Percentiles rank a stretch among this genome's conserved stretches.
phyloP scores from a whole-genome alignment of 2,113 vertebrate species.

The Tapirus terrestris region DNA sequence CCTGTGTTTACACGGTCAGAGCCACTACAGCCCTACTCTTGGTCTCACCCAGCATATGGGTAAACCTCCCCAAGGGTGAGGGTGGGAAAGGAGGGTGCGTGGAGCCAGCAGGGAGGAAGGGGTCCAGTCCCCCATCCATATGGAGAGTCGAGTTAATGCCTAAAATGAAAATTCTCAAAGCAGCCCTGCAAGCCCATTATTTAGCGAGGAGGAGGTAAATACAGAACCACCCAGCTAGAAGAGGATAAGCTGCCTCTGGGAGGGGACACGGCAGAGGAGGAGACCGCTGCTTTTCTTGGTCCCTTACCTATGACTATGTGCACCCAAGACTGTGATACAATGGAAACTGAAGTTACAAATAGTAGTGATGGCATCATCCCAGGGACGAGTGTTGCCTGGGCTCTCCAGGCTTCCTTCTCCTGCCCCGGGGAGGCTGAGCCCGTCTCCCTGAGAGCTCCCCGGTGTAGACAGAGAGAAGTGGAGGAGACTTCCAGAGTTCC shows the following conservation, averaged over 20 bases:
- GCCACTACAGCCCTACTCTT: too few species aligned
- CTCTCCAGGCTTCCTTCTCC: neutral
- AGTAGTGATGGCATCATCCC: fast-evolving
- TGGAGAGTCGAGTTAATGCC: neutral
- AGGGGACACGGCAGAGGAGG: neutral
- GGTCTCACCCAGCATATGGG: too few species aligned
- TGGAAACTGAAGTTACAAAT: too few species aligned
- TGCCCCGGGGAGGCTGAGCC: neutral
- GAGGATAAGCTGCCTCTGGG: neutral
- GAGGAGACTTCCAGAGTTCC: neutral
- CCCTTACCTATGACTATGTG: fast-evolving
- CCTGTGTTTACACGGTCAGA: too few species aligned
- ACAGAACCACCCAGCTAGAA: neutral
- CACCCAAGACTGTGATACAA: neutral
- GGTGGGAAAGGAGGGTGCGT: too few species aligned
- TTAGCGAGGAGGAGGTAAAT: neutral
- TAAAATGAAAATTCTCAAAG: too few species aligned
- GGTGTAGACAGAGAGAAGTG: neutral
- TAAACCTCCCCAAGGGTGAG: too few species aligned
- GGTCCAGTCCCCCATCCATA: too few species aligned
- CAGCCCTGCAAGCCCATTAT: neutral
- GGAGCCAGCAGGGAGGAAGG: too few species aligned
- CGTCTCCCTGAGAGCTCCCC: too few species aligned
- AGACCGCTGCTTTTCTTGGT: fast-evolving
- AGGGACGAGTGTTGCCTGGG: fast-evolving